Conservation (phyloP, 2,113 vertebrate genomes). For the Megaceryle maxima region DNA sequence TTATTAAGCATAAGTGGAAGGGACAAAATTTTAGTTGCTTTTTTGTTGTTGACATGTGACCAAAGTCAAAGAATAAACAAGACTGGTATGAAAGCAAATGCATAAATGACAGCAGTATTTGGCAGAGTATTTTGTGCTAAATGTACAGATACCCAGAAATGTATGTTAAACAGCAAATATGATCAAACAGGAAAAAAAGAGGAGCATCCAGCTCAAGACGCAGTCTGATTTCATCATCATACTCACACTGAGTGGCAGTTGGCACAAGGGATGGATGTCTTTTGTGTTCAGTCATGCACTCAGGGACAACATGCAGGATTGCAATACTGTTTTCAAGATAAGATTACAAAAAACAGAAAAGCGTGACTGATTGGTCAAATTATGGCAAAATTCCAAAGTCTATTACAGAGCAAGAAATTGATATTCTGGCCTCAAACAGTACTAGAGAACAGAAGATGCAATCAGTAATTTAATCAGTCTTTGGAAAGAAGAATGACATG, state of each 20-base stretch:
- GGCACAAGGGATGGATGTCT: not conserved
- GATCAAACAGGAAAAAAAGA: not conserved
- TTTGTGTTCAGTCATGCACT: not conserved
- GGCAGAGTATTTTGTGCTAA: not conserved
- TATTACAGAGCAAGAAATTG: not conserved
- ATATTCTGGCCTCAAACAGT: not conserved
- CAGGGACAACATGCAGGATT: not conserved
- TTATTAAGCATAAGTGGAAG: not conserved
- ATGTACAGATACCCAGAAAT: not conserved
- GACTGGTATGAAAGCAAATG: not conserved
- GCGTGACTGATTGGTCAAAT: not conserved
- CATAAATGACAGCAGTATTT: not conserved
- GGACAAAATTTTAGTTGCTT: not conserved
- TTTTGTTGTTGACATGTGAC: not conserved
- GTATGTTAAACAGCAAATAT: not conserved
- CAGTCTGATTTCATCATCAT: not conserved
- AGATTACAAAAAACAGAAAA: not conserved
- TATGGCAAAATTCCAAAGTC: not conserved
- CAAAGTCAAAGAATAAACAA: not conserved
- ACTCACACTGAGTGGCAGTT: not conserved
- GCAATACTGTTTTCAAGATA: not conserved
- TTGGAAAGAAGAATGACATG: not conserved
- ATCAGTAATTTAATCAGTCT: conserved; percentile 21
- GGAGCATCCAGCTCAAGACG: not conserved
- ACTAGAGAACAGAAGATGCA: not conserved